Evolutionary conservation across 2,113 vertebrate genomes (phyloP), one percentile per base, ranked within the genome.

Genomic region (Pachycephala philippinensis): DNA sequence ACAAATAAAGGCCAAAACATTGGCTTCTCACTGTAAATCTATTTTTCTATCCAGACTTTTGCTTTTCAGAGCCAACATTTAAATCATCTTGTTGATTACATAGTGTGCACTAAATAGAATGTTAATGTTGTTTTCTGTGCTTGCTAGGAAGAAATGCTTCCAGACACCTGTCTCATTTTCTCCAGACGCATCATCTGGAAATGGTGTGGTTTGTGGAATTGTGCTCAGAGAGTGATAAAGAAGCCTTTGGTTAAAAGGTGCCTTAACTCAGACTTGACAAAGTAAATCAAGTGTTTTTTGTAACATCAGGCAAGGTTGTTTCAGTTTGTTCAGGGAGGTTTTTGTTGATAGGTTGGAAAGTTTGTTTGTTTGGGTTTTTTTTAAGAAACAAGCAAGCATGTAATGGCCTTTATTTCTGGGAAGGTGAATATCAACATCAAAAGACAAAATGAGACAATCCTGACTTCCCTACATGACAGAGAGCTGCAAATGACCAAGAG

Each of bases 151-250:
- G 47, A 95, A 93, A 87, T 60, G 39, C 37, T 87, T 95, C 77
- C 86, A 96, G 85, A 72, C 65, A 90, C 64, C 78, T 91, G 87
- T 59, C 45, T 94, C 59, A 31, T 96, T 95, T 97, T 70, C 74
- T 90, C 50, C 61, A 94, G 72, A 68, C 47, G 61, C 59, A 74
- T 93, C 45, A 95, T 87, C 42, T 87, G 84, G 77, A 63, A 92
- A 85, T 77, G 6, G 39, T 72, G 33, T 45, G 50, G 74, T 82
- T 86, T 92, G 49, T 82, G 52, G 86, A 94, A 83, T 13, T 97
- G 69, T 87, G 35, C 59, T 87, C 60, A 65, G 42, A 59, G 33
- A 3, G 20, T 63, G 56, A 74, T 72, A 82, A 68, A 76, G 26
- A 71, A 77, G 8, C 11, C 21, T 87, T 56, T 70, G 42, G 30